Conservation (phyloP, 2,888 invertebrate species). For the Thera obeliscata region DNA sequence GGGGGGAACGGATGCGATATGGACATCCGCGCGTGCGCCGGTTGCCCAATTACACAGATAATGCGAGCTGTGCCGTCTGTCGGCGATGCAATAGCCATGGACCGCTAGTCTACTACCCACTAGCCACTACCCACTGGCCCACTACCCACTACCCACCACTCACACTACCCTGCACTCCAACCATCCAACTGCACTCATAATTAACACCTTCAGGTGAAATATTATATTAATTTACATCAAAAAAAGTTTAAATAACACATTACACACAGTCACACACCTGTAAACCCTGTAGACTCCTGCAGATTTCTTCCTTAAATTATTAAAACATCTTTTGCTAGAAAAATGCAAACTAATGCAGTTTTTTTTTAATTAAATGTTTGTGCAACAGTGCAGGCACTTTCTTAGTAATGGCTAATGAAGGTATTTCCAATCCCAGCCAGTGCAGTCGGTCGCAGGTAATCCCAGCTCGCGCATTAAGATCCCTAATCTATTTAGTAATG, state of each 20-base stretch:
- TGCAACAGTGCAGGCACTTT: neutral
- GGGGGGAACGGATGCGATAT: slow-evolving; percentile 31
- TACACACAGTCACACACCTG: too few species aligned
- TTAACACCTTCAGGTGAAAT: too few species aligned
- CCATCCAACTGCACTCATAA: too few species aligned
- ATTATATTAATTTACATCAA: too few species aligned
- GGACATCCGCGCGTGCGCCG: slow-evolving; percentile 29
- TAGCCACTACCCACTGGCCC: neutral
- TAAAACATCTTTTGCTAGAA: neutral
- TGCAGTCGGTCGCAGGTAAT: neutral
- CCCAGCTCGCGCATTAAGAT: slow-evolving; percentile 27
- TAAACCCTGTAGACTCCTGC: too few species aligned
- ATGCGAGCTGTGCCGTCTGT: neutral
- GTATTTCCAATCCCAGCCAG: slow-evolving; percentile 12
- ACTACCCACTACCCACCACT: neutral
- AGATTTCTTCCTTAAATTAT: neutral
- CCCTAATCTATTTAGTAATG: slow-evolving; percentile 32
- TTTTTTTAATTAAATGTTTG: neutral
- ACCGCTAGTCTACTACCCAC: neutral
- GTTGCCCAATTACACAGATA: slow-evolving; percentile 31
- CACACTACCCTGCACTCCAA: too few species aligned
- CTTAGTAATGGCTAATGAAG: slow-evolving; percentile 5
- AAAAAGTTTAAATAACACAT: too few species aligned
- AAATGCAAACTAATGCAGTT: neutral
- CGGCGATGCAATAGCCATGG: neutral